phyloP scores from a whole-genome alignment of 2,113 vertebrate species.

The Eptesicus fuscus region DNA sequence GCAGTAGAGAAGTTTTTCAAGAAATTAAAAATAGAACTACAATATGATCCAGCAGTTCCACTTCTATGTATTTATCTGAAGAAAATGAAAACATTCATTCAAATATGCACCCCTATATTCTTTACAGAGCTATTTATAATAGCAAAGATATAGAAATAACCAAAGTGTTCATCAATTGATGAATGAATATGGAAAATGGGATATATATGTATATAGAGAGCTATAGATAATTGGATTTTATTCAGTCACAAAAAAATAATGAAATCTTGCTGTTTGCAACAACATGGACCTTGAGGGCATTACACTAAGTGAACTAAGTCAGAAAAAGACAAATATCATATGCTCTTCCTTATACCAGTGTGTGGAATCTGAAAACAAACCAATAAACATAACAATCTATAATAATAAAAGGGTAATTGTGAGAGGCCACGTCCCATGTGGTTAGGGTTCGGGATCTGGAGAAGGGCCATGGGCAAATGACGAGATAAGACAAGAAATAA shows the following conservation, averaged over 20 bases:
- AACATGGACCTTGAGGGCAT: neutral
- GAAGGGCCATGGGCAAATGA: too few relatives aligned
- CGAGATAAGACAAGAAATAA: too few relatives aligned
- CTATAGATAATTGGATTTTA: neutral
- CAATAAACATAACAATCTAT: neutral
- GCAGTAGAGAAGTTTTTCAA: neutral
- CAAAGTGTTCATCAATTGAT: neutral
- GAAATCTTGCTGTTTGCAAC: neutral
- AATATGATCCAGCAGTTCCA: neutral
- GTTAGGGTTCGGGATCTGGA: too few relatives aligned
- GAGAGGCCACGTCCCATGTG: too few relatives aligned
- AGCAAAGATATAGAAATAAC: neutral
- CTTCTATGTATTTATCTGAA: neutral
- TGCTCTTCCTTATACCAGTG: neutral
- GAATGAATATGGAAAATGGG: neutral
- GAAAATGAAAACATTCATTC: neutral
- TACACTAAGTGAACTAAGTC: neutral
- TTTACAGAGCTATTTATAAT: neutral
- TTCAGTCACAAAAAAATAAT: neutral
- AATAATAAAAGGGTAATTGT: too few relatives aligned
- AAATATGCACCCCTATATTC: neutral
- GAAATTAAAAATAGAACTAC: neutral
- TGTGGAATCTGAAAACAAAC: neutral
- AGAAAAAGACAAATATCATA: neutral
- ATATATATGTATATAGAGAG: neutral